Evolutionary conservation across 2,113 vertebrate species (phyloP).

Genomic region (Ailuropoda melanoleuca): DNA sequence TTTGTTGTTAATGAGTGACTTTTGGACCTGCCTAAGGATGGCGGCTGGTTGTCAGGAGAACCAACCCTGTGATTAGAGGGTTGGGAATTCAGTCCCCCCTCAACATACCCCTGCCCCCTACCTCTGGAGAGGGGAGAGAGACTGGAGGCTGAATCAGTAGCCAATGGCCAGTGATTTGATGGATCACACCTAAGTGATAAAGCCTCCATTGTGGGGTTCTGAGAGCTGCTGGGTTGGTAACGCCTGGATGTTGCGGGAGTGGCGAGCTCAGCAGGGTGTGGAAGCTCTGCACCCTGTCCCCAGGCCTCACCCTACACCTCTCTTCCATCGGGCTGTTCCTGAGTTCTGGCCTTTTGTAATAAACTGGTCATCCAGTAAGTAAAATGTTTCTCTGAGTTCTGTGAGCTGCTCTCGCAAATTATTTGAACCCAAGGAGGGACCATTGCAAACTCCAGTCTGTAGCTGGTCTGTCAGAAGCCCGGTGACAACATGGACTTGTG

Average conservation of each 20-base stretch:
- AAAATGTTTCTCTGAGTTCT: not conserved
- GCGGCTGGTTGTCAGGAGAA: not conserved
- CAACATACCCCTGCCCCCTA: not conserved
- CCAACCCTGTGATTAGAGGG: no score
- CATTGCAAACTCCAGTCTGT: not conserved
- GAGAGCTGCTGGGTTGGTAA: not conserved
- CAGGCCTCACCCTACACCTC: fast-evolving
- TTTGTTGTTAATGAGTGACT: not conserved
- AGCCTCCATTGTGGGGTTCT: not conserved
- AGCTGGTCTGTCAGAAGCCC: not conserved
- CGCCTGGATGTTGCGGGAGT: not conserved
- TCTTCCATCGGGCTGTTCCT: not conserved
- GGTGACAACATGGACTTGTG: not conserved
- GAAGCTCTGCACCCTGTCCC: fast-evolving
- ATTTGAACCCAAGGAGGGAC: not conserved
- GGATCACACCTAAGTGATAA: not conserved
- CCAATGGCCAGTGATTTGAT: fast-evolving
- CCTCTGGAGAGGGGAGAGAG: not conserved
- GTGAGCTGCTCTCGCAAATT: not conserved
- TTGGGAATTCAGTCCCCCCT: not conserved
- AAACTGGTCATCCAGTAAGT: not conserved
- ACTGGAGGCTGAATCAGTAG: not conserved
- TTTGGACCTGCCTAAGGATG: not conserved
- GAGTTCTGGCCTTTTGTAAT: not conserved
- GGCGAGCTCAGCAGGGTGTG: fast-evolving